Evolutionary conservation across 1,140 invertebrate genomes (phyloP).

Genomic region (Stenopsyche tienmushanensis): DNA sequence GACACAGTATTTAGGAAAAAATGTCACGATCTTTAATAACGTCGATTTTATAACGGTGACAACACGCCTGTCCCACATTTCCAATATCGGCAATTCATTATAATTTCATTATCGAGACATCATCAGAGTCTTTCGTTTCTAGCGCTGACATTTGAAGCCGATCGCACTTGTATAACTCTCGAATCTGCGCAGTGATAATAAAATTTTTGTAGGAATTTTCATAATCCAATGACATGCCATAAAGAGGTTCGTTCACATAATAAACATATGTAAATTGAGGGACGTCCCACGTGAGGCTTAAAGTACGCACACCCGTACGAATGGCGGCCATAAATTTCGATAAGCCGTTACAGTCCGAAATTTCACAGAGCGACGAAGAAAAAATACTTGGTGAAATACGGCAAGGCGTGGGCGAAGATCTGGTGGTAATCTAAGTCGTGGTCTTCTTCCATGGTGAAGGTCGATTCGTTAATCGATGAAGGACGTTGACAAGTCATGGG

Average conservation of each 20-base stretch:
- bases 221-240: slow-evolving; percentile 20
- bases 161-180: not conserved
- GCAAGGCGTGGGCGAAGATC: slow-evolving; percentile 12
- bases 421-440: slow-evolving; percentile 5
- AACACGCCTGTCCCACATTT: not conserved
- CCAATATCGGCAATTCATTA: too few species aligned
- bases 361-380: slow-evolving; percentile 10
- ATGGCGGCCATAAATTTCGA: slow-evolving; percentile 26
- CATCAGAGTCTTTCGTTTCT: too few species aligned
- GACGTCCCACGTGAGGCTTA: slow-evolving; percentile 16
- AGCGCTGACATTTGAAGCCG: too few species aligned
- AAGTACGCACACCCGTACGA: slow-evolving; percentile 7
- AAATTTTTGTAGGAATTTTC: slow-evolving; percentile 20
- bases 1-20: too few species aligned
- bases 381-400: not conserved
- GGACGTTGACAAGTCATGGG: too few species aligned
- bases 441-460: slow-evolving; percentile 12
- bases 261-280: slow-evolving; percentile 22
- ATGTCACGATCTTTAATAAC: too few species aligned
- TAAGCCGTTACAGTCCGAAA: slow-evolving; percentile 27
- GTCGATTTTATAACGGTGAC: not conserved
- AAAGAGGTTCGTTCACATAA: slow-evolving; percentile 22
- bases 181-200: slow-evolving; percentile 7
- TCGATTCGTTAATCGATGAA: too few species aligned
- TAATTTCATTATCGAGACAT: too few species aligned